Evolutionary conservation across 2,888 invertebrate genomes (phyloP).

Genomic region (Lissonota sp.): DNA sequence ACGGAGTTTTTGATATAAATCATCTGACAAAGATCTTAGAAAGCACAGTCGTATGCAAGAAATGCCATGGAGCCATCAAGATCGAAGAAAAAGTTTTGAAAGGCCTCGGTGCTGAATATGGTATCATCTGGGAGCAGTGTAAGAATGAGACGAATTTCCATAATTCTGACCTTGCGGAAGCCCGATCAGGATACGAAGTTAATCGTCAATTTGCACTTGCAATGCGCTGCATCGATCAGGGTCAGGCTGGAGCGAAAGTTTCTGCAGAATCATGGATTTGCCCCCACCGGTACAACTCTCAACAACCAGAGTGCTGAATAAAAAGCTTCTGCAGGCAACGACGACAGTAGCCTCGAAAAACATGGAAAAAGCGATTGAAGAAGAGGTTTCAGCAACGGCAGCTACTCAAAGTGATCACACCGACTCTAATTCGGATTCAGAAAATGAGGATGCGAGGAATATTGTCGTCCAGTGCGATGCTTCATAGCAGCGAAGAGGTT

Average conservation of each 20-base stretch:
- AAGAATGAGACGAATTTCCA: not conserved
- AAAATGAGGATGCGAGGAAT: not conserved
- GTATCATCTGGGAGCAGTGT: slow-evolving; percentile 1
- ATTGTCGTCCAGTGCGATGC: not conserved
- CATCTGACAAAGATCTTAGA: not conserved
- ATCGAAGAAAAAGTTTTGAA: not conserved
- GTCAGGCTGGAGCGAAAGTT: not conserved
- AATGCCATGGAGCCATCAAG: not conserved
- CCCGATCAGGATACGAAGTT: not conserved
- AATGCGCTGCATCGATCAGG: not conserved
- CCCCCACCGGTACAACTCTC: not conserved
- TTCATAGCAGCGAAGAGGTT: not conserved
- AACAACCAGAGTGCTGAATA: not conserved
- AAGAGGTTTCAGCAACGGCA: not conserved
- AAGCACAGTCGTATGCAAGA: not conserved
- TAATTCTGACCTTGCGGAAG: not conserved
- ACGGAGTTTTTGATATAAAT: not conserved
- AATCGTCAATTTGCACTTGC: not conserved
- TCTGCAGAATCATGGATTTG: slow-evolving; percentile 1
- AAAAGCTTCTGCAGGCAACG: not conserved
- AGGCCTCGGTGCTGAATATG: not conserved
- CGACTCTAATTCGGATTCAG: not conserved
- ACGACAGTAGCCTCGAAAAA: not conserved
- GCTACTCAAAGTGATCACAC: not conserved
- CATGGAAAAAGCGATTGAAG: not conserved